phyloP scores from a whole-genome alignment of 2,888 invertebrate genomes.

The Beris chalybata region DNA sequence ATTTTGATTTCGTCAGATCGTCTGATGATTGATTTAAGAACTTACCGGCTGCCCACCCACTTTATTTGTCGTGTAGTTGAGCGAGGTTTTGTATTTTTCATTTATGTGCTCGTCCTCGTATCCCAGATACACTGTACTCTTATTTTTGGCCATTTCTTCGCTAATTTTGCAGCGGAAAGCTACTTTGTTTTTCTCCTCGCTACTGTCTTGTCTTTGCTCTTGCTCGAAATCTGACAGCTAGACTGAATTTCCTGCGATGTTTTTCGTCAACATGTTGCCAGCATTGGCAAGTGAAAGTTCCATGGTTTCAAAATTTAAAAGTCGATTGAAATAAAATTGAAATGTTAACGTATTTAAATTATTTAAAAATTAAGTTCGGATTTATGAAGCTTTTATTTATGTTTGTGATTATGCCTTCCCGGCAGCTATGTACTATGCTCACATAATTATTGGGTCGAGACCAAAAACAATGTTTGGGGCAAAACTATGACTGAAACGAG shows the following conservation, averaged over 20 bases:
- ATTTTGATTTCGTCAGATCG: slow-evolving; percentile 1
- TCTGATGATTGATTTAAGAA: slow-evolving; percentile 40
- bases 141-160: slow-evolving; percentile 57
- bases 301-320: no score
- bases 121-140: slow-evolving; percentile 70
- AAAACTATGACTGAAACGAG: no score
- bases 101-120: slow-evolving; percentile 77
- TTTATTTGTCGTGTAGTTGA: slow-evolving; percentile 78
- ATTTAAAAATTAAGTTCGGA: no score
- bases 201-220: background rate
- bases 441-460: no score
- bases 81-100: slow-evolving; percentile 67
- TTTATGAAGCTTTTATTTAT: no score
- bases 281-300: no score
- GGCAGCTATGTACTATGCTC: no score
- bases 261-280: slow-evolving; percentile 7
- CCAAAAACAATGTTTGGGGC: no score
- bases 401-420: no score
- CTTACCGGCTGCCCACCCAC: slow-evolving; percentile 78
- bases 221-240: slow-evolving; percentile 13
- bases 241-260: slow-evolving; percentile 10
- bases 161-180: background rate
- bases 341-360: no score
- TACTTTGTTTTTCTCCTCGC: background rate
- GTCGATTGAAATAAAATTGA: no score